Conservation (phyloP, 2,113 vertebrate species). For the Mandrillus leucophaeus region DNA sequence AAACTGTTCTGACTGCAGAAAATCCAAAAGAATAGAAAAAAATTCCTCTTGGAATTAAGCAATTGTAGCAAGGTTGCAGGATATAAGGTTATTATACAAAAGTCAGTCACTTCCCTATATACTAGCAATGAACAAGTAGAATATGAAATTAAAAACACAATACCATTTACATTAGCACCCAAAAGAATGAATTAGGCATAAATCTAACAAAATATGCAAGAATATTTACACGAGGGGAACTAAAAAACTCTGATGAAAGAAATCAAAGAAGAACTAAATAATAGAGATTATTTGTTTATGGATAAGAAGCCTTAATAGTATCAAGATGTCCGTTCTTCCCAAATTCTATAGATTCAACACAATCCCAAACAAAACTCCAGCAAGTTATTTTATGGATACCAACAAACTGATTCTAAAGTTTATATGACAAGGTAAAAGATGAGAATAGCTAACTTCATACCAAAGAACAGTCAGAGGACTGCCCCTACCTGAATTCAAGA, state of each 20-base stretch:
- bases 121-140: neutral
- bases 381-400: neutral
- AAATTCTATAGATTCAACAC: neutral
- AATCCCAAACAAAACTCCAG: neutral
- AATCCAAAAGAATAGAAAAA: constrained; percentile 27
- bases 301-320: neutral
- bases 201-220: neutral
- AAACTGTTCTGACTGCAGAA: neutral
- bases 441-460: neutral
- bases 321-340: neutral
- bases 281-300: neutral
- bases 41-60: neutral
- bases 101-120: neutral
- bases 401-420: neutral
- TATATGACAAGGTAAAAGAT: neutral
- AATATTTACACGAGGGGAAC: neutral
- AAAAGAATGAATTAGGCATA: neutral
- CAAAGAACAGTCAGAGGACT: neutral
- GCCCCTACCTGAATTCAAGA: neutral
- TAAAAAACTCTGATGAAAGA: neutral
- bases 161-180: neutral
- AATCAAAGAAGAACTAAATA: neutral
- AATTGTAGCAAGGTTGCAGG: neutral
- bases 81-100: neutral
- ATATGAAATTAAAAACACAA: neutral